These are phyloP conservation scores for Mimumesa dahlbomi DNA, from an alignment of 2,888 invertebrate genomes.

Conservation along the genomic window DNA sequence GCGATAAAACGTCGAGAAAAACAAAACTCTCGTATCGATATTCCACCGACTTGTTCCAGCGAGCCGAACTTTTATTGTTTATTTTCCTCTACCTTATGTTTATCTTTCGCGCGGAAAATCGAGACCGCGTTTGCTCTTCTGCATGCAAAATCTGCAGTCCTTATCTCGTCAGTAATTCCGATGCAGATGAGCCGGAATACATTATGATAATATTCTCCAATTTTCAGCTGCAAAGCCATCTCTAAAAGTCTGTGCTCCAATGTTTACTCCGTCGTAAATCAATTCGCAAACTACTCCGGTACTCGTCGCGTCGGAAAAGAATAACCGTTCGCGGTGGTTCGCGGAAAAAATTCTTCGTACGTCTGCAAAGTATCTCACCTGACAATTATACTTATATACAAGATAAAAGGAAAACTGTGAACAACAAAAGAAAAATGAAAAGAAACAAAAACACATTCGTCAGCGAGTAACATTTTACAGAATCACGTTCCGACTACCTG, in stretches of 20 bases:
- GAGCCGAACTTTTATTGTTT: not conserved
- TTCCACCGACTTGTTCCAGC: no score
- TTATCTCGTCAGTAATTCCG: slow-evolving; percentile 39
- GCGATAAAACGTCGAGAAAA: not conserved
- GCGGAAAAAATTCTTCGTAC: no score
- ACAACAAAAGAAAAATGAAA: no score
- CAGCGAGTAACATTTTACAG: no score
- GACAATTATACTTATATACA: no score
- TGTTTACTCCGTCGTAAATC: slow-evolving; percentile 29
- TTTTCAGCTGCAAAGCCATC: not conserved
- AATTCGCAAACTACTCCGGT: slow-evolving; percentile 20
- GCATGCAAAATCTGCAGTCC: slow-evolving; percentile 13
- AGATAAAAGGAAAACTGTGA: no score
- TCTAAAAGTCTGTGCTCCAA: slow-evolving; percentile 8
- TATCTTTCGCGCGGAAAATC: slow-evolving; percentile 17
- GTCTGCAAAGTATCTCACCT: no score
- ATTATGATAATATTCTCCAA: slow-evolving; percentile 52
- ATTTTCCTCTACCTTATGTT: not conserved
- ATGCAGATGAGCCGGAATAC: slow-evolving; percentile 49
- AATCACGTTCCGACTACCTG: no score
- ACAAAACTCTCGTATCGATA: not conserved
- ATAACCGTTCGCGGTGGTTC: not conserved
- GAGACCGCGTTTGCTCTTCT: slow-evolving; percentile 2
- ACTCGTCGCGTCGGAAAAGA: not conserved
- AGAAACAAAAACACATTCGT: no score